These are phyloP conservation scores for Toxostoma redivivum DNA, from an alignment of 2,113 vertebrate genomes.

Conservation along the genomic window DNA sequence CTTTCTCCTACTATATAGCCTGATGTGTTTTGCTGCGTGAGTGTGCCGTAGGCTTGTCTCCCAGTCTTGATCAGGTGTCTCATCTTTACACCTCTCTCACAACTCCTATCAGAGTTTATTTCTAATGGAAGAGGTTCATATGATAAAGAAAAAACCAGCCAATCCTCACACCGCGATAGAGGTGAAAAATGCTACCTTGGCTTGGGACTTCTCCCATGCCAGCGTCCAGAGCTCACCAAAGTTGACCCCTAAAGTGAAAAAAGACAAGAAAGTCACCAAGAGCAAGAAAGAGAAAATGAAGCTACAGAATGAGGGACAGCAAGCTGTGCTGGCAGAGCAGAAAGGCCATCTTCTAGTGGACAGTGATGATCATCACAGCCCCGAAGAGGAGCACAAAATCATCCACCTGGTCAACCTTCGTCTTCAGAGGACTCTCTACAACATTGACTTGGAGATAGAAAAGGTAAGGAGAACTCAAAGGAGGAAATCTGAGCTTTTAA, in stretches of 20 bases:
- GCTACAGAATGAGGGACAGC: conserved; percentile 68
- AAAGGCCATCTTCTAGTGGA: conserved; percentile 84
- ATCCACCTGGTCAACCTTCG: conserved; percentile 72
- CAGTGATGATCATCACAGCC: conserved; percentile 74
- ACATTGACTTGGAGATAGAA: conserved; percentile 80
- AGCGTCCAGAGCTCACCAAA: conserved; percentile 88
- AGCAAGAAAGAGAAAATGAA: conserved; percentile 75
- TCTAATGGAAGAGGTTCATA: conserved; percentile 91
- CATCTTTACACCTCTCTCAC: conserved; percentile 85
- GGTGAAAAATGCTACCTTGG: conserved; percentile 86
- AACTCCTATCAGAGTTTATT: conserved; percentile 90
- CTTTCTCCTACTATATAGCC: conserved; percentile 80
- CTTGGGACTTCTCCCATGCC: conserved; percentile 87
- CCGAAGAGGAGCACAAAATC: conserved; percentile 77
- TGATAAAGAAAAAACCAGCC: conserved; percentile 81
- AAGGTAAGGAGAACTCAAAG: conserved; percentile 72
- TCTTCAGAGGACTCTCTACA: conserved; percentile 86
- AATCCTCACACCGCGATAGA: conserved; percentile 84
- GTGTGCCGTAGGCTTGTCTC: conserved; percentile 78
- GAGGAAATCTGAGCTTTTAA: not conserved
- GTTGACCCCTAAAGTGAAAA: conserved; percentile 83
- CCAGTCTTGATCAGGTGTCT: conserved; percentile 81
- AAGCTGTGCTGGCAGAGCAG: conserved; percentile 80
- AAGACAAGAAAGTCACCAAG: conserved; percentile 74
- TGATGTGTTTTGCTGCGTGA: conserved; percentile 83